Percentiles rank a stretch among this genome's conserved stretches.
phyloP scores from a whole-genome alignment of 2,888 invertebrate species.

The Drosophila macrospina region DNA sequence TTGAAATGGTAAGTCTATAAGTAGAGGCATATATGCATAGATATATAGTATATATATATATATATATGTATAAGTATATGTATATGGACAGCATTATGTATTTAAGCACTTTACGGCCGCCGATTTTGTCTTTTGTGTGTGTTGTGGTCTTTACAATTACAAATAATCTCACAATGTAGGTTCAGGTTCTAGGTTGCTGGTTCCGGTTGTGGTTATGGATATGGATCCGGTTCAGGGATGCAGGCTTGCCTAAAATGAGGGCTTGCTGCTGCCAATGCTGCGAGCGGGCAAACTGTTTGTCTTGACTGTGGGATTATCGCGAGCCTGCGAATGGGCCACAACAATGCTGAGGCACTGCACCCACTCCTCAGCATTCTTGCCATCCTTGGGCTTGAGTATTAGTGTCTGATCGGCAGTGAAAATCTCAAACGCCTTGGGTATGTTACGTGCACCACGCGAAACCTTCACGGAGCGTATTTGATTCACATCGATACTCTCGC shows the following conservation, averaged over 20 bases:
- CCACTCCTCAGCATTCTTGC: slow-evolving; percentile 98
- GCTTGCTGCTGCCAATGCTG: slow-evolving; percentile 84
- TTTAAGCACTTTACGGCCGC: slow-evolving; percentile 41
- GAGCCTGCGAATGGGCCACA: slow-evolving; percentile 90
- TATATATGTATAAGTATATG: slow-evolving; percentile 19
- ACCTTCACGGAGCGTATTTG: slow-evolving; percentile 98
- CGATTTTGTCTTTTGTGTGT: slow-evolving; percentile 55
- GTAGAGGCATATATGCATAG: slow-evolving; percentile 39
- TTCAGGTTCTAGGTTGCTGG: slow-evolving; percentile 33
- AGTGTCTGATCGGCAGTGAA: slow-evolving; percentile 97
- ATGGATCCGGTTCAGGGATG: slow-evolving; percentile 5
- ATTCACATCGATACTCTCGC: slow-evolving; percentile 94
- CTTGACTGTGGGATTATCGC: slow-evolving; percentile 85
- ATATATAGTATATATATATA: slow-evolving; percentile 26
- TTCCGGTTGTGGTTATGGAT: not conserved
- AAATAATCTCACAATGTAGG: slow-evolving; percentile 78
- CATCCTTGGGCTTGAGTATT: slow-evolving; percentile 97
- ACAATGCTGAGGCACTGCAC: slow-evolving; percentile 97
- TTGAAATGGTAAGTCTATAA: slow-evolving; percentile 77
- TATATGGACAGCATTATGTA: slow-evolving; percentile 48
- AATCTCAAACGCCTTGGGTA: slow-evolving; percentile 98
- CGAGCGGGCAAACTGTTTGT: slow-evolving; percentile 86
- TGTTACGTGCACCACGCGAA: slow-evolving; percentile 94
- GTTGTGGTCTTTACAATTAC: slow-evolving; percentile 71
- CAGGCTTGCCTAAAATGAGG: slow-evolving; percentile 78